A percentile compares a stretch with the other conserved stretches of the same genome.
Conservation (phyloP, 1,140 invertebrate genomes). For the Charaxes varanes region DNA sequence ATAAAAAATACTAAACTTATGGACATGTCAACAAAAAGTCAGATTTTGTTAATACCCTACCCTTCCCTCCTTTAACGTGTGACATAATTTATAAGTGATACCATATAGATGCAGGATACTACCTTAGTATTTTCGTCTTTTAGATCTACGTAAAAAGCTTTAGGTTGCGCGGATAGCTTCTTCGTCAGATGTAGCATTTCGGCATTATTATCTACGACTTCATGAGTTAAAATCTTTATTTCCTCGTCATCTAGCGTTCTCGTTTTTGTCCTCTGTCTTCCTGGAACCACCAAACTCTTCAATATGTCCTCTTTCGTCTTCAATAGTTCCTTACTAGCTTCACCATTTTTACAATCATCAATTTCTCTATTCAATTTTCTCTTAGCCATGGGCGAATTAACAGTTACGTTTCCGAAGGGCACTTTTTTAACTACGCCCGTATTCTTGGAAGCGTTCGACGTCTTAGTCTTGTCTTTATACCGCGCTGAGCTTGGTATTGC, state of each 20-base stretch:
- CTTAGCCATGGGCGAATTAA: conserved; percentile 56
- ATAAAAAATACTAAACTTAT: no score
- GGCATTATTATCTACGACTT: conserved; percentile 44
- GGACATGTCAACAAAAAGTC: no score
- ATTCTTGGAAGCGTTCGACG: background rate
- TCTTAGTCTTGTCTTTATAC: conserved; percentile 4
- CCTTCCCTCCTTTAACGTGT: no score
- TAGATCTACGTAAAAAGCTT: conserved; percentile 59
- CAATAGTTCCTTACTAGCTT: conserved; percentile 6
- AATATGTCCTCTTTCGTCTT: conserved; percentile 4
- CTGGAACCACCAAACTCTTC: conserved; percentile 2
- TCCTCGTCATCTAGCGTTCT: conserved; percentile 61
- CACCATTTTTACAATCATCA: background rate
- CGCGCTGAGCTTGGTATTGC: conserved; percentile 9
- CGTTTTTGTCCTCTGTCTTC: conserved; percentile 48
- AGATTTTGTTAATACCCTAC: no score
- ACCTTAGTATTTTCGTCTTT: conserved; percentile 31
- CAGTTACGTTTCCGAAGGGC: conserved; percentile 44
- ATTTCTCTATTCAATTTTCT: conserved; percentile 29
- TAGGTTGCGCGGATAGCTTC: conserved; percentile 49
- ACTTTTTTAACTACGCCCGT: conserved; percentile 21
- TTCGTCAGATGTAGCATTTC: conserved; percentile 45
- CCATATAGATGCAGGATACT: no score
- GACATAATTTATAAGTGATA: no score
- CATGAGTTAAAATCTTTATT: conserved; percentile 54